phyloP scores from a whole-genome alignment of 2,888 invertebrate species.

The Deroplatys truncata region DNA sequence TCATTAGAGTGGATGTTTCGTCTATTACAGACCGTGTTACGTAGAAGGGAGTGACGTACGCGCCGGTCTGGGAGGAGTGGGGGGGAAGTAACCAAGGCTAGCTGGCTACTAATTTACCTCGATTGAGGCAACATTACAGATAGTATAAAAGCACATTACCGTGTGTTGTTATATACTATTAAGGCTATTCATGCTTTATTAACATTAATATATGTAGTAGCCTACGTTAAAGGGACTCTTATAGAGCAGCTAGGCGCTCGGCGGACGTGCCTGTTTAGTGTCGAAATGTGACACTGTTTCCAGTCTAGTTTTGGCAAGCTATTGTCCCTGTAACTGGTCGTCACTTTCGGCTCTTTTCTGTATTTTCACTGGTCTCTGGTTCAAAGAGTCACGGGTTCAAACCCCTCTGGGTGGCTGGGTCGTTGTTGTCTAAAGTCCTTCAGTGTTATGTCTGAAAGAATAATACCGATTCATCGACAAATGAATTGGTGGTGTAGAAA shows the following conservation, averaged over 20 bases:
- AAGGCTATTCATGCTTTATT: conserved; percentile 22
- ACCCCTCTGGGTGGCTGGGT: no score
- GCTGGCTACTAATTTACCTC: conserved; percentile 20
- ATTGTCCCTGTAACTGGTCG: no score
- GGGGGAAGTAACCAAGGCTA: conserved; percentile 7
- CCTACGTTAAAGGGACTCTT: conserved; percentile 13
- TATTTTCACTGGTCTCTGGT: not conserved
- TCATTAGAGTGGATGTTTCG: conserved; percentile 13
- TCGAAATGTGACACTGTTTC: not conserved
- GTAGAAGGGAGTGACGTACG: conserved; percentile 2
- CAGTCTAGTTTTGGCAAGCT: not conserved
- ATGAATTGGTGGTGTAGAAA: no score
- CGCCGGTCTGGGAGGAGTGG: not conserved
- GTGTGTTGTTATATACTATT: conserved; percentile 22
- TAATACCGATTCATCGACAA: no score
- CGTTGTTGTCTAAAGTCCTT: no score
- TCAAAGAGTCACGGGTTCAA: no score
- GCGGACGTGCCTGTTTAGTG: not conserved
- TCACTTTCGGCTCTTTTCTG: not conserved
- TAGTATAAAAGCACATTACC: conserved; percentile 22
- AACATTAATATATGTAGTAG: conserved; percentile 21
- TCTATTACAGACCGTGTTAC: conserved; percentile 1
- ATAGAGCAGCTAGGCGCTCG: not conserved
- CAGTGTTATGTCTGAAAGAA: no score
- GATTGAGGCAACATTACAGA: conserved; percentile 21